Base-by-base conservation (phyloP, 2,113 vertebrate genomes). In the Cacatua alba region DNA sequence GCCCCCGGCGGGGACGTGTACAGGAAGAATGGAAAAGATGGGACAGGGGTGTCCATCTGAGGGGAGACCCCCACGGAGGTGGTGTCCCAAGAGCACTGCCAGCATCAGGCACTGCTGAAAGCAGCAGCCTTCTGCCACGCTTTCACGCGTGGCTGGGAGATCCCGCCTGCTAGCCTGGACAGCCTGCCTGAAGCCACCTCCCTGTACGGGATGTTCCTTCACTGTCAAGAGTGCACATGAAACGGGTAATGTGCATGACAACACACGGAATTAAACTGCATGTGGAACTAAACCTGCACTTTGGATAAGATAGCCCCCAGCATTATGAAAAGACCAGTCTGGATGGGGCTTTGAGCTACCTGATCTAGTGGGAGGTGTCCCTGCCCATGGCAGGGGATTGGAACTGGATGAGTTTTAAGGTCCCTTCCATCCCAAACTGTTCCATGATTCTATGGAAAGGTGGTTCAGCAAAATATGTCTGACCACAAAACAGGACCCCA, bases 191-290 rank as follows among this genome's bases (percentile, higher is more conserved):
- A 10, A 51, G 44, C 33, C 5, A 6, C 43, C 59, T 37, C 46
- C 13, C 0, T 2, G 1, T 6, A 4, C 7, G 13, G 51, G 33
- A 53, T 25, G 2, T 20, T 7, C 67, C 26, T 37, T 37, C 1
- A 1, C 41, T 4, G 1, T 2, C 39, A 1, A 1, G 37, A n/a
- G 29, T 18, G 33, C 11, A 2, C 11, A 3, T 3, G n/a, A 5
- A 59, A 33, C 2, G 64, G 29, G 2, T 41, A 19, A 15, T 0
- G 10, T 10, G 65, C 16, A 2, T 21, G 57, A 15, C 53, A 26
- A 6, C 7, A 1, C 18, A 16, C 0, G 6, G 57, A 64, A 10
- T 44, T 39, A 59, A 33, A 59, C 64, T 19, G 49, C 49, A 10
- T 4, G 11, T 37, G 39, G 31, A 13, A 49, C 48, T n/a, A 60